Evolutionary conservation across 2,888 invertebrate species (phyloP).

Genomic region (Noctua comes): DNA sequence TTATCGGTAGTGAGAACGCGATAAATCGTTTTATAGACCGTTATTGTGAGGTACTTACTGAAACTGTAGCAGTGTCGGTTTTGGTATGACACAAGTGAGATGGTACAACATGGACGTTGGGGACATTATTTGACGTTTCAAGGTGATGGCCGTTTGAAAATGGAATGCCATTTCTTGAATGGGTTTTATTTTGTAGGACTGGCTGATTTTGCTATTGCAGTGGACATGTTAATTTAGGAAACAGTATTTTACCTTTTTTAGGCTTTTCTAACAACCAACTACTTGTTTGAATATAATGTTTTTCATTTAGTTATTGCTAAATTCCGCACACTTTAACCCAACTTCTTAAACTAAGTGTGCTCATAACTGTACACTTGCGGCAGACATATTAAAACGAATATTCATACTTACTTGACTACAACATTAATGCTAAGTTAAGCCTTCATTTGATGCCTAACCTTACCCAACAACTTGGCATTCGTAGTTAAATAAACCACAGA

Average conservation of each 20-base stretch:
- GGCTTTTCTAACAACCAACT: not conserved
- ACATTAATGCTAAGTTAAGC: conserved; percentile 7
- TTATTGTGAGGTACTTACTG: conserved; percentile 57
- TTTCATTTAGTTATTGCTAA: not conserved
- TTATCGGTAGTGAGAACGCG: conserved; percentile 75
- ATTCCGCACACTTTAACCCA: not conserved
- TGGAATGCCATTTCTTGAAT: conserved; percentile 16
- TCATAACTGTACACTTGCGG: conserved; percentile 3
- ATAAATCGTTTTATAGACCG: conserved; percentile 78
- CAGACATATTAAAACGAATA: conserved; percentile 13
- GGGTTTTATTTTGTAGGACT: not conserved
- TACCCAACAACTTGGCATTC: conserved; percentile 32
- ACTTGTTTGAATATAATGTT: not conserved
- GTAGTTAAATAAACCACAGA: conserved; percentile 15
- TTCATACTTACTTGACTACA: not conserved
- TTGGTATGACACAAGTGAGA: conserved; percentile 42
- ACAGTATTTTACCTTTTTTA: not conserved
- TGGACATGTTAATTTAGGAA: not conserved
- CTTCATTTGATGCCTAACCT: conserved; percentile 43
- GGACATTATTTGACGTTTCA: conserved; percentile 24
- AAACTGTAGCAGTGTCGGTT: conserved; percentile 39
- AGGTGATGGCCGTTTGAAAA: conserved; percentile 19
- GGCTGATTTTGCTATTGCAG: not conserved
- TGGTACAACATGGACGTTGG: conserved; percentile 40
- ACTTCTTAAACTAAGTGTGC: not conserved